These are phyloP conservation scores for Mythimna lalbum DNA, from an alignment of 2,888 invertebrate species.

Conservation along the genomic window DNA sequence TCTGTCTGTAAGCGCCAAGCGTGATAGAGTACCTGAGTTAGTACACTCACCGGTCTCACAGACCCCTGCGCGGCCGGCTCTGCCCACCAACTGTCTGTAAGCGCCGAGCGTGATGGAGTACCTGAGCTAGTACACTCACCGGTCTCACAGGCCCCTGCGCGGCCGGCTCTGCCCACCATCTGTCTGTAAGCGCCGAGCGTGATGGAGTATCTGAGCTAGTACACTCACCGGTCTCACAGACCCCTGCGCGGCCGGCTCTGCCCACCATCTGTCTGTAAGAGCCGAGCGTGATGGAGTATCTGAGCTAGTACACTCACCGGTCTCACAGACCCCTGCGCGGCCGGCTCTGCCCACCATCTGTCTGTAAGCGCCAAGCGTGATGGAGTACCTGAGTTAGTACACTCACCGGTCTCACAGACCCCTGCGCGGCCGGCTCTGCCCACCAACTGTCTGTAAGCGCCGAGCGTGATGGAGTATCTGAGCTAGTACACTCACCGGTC, in stretches of 20 bases:
- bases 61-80: constrained; percentile 98
- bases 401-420: constrained; percentile 92
- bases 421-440: constrained; percentile 94
- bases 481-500: constrained; percentile 83
- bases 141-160: constrained; percentile 92
- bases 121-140: constrained; percentile 78
- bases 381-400: not conserved
- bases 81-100: constrained; percentile 99
- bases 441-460: constrained; percentile 95
- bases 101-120: constrained; percentile 87
- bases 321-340: constrained; percentile 92
- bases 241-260: constrained; percentile 93
- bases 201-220: not conserved
- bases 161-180: constrained; percentile 97
- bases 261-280: constrained; percentile 97
- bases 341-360: constrained; percentile 98
- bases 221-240: constrained; percentile 92
- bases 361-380: constrained; percentile 79
- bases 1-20: constrained; percentile 97
- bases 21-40: constrained; percentile 90
- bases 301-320: constrained; percentile 81
- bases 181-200: constrained; percentile 91
- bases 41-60: constrained; percentile 91
- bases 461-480: constrained; percentile 90
- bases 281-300: not conserved